These are phyloP conservation scores for Lates japonicus DNA, from an alignment of 2,797 vertebrate genomes.

Conservation along the genomic window DNA sequence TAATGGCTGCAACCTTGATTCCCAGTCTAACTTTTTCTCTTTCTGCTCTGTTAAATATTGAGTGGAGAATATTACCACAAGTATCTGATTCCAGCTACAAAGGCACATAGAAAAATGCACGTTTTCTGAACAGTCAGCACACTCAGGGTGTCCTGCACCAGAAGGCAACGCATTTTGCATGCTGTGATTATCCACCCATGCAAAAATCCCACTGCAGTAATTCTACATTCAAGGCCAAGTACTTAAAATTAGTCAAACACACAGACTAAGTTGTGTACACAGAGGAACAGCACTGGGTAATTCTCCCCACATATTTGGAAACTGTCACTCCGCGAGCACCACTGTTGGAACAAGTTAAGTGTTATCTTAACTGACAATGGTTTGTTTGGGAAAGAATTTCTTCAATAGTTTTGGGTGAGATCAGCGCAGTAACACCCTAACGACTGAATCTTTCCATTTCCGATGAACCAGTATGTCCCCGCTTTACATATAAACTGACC, in stretches of 20 bases:
- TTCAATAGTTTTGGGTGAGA: conserved; percentile 49
- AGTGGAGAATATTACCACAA: conserved; percentile 37
- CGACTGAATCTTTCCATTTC: conserved; percentile 56
- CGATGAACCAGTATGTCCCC: conserved; percentile 30
- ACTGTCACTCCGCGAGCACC: conserved; percentile 40
- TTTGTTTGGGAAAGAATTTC: conserved; percentile 65
- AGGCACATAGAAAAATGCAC: conserved; percentile 1
- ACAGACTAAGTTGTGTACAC: conserved; percentile 24
- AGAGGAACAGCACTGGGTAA: conserved; percentile 47
- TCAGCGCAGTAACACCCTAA: conserved; percentile 40
- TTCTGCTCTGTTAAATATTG: conserved; percentile 39
- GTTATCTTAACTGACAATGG: conserved; percentile 68
- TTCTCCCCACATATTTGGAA: conserved; percentile 54
- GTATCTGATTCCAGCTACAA: conserved; percentile 55
- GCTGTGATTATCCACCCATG: background rate
- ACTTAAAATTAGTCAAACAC: conserved; percentile 31
- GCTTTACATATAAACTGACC: conserved; percentile 31
- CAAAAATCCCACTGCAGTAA: conserved; percentile 13
- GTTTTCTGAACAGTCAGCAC: background rate
- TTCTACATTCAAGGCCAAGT: conserved; percentile 23
- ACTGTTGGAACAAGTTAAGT: conserved; percentile 65
- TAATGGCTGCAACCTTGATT: conserved; percentile 61
- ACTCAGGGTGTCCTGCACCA: background rate
- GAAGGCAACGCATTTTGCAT: conserved; percentile 23
- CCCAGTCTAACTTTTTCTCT: conserved; percentile 18